Evolutionary conservation across 2,797 vertebrate genomes (phyloP).

Genomic region (Tinamus major): DNA sequence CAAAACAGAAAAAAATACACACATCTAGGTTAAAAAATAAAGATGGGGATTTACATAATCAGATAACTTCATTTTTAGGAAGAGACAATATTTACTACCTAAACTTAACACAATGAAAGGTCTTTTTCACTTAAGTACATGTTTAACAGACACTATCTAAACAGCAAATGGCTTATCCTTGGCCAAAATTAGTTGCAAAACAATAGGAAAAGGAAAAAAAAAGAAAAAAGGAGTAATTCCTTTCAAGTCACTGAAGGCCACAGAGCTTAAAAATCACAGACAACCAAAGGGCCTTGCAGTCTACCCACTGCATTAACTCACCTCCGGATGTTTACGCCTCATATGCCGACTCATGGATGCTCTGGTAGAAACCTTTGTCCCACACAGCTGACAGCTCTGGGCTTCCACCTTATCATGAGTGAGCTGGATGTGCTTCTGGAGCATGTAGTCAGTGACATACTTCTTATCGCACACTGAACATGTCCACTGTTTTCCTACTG

Average conservation of each 20-base stretch:
- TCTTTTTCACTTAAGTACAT: not conserved
- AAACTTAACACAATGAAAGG: not conserved
- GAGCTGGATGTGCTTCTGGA: slow-evolving; percentile 97
- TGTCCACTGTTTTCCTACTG: slow-evolving; percentile 98
- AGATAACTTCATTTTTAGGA: not conserved
- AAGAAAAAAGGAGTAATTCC: not conserved
- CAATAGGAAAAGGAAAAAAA: not conserved
- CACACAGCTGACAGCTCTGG: slow-evolving; percentile 95
- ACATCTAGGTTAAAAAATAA: not conserved
- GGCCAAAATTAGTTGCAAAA: not conserved
- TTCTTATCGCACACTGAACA: slow-evolving; percentile 96
- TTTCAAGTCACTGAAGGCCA: not conserved
- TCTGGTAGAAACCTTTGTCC: slow-evolving; percentile 97
- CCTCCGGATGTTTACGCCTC: slow-evolving; percentile 96
- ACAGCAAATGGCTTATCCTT: not conserved
- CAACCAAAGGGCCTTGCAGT: not conserved
- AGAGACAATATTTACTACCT: not conserved
- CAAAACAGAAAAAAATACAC: slow-evolving; percentile 2
- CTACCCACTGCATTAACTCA: slow-evolving; percentile 59
- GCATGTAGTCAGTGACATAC: slow-evolving; percentile 98
- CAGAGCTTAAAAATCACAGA: not conserved
- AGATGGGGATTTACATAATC: not conserved
- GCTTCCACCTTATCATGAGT: slow-evolving; percentile 98
- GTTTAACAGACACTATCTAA: not conserved
- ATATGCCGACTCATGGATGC: slow-evolving; percentile 98